Base-by-base conservation (phyloP, 2,113 vertebrate species). In the Rhombomys opimus region DNA sequence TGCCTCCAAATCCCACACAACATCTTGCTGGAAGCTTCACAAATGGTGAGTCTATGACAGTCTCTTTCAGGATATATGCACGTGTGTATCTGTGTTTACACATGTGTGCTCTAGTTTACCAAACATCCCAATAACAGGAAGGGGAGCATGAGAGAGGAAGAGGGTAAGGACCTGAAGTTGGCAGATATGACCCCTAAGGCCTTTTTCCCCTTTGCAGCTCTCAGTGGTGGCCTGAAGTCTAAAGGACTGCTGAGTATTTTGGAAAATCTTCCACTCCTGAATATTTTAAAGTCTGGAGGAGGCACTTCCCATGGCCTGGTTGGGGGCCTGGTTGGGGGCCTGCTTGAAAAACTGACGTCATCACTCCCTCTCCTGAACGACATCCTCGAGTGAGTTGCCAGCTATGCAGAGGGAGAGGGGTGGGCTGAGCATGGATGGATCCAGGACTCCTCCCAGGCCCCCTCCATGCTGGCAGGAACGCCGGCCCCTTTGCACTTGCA, bases 361-460 rank as follows among this genome's bases (percentile, higher is more conserved):
- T 12, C 46, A 17, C 4, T 88, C 35, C 54, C 94, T 52, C 2
- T 91, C 14, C 73, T 96, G 89, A 87, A 76, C 30, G 41, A 15
- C 89, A 73, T 97, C 41, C 2, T 96, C 41, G 93, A 96, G 97
- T 98, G 63, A 97, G 97, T 97, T 78, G 7, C 9, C 50, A 32
- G 20, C 61, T 41, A 50, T 23, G 12, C 35, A 61, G 32, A 90
- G 54, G 50, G 35, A 35, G 57, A 3, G 3, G 52, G 2, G 35
- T 52, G 15, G 20, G 30, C 72, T 57, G 72, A 88, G 76, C 27
- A 0, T 4, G 15, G 38, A 0, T 4, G 15, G 38, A 86, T 30
- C 27, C 59, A 38, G 77, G 20, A 67, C 41, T 92, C 30, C 0
- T 46, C 22, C 68, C 75, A 72, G 92, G 88, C n/a, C 7, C 15